Evolutionary conservation across 1,140 invertebrate species (phyloP).

Genomic region (Drosophila grimshawi): DNA sequence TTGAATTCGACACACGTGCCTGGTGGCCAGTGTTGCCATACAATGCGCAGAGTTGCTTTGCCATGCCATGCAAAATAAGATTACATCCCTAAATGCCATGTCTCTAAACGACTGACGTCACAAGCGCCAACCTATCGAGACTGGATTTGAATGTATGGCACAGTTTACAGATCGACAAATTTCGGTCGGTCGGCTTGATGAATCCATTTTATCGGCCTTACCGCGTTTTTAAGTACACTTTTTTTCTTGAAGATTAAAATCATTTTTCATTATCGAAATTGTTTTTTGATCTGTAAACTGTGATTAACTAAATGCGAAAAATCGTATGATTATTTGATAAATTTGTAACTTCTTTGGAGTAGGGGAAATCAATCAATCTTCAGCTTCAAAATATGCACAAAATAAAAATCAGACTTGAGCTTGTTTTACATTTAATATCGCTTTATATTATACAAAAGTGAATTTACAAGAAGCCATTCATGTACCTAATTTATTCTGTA

Average conservation of each 20-base stretch:
- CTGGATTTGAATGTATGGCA: too few relatives aligned
- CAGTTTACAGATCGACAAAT: too few relatives aligned
- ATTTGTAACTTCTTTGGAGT: background rate
- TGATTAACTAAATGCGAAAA: too few relatives aligned
- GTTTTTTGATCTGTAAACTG: too few relatives aligned
- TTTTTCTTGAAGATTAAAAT: too few relatives aligned
- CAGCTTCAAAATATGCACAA: background rate
- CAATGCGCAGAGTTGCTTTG: conserved; percentile 11
- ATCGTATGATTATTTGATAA: background rate
- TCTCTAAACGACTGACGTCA: conserved; percentile 8
- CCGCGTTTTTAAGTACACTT: too few relatives aligned
- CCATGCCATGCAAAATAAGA: background rate
- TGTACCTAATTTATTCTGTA: conserved; percentile 45
- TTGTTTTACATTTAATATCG: conserved; percentile 72
- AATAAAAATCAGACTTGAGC: conserved; percentile 21
- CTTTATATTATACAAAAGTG: conserved; percentile 76
- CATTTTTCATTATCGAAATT: too few relatives aligned
- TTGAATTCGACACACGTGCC: conserved; percentile 35
- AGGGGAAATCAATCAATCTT: background rate
- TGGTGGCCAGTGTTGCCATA: background rate
- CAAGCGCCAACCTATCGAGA: background rate
- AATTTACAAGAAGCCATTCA: conserved; percentile 78
- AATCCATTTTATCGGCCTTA: too few relatives aligned
- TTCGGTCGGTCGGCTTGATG: too few relatives aligned
- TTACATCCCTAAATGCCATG: background rate